phyloP scores from a whole-genome alignment of 2,797 vertebrate species.

The Acipenser oxyrinchus region DNA sequence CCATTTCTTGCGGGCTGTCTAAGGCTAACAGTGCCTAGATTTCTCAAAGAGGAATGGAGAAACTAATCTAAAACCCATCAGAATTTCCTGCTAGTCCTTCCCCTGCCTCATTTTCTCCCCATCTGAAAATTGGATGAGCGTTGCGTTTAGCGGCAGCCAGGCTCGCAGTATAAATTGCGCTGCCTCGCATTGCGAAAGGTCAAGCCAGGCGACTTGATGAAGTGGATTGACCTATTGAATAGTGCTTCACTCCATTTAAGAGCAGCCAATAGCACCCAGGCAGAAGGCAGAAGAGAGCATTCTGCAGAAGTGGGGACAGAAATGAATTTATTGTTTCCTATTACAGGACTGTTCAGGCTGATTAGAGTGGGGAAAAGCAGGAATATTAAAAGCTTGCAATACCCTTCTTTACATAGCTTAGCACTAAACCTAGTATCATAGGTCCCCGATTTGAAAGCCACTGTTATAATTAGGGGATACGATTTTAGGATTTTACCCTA shows the following conservation, averaged over 20 bases:
- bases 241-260: conserved; percentile 66
- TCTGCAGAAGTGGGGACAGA: conserved; percentile 19
- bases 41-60: conserved; percentile 59
- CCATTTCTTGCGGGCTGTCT: not conserved
- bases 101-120: conserved; percentile 33
- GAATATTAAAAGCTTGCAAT: not conserved
- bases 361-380: not conserved
- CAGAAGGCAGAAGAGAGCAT: conserved; percentile 3
- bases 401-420: too few species aligned
- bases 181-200: conserved; percentile 63
- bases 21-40: not conserved
- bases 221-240: conserved; percentile 67
- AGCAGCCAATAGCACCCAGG: conserved; percentile 42
- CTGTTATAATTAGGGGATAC: too few species aligned
- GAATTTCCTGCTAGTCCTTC: conserved; percentile 53
- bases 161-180: conserved; percentile 65
- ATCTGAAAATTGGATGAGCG: conserved; percentile 65
- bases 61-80: conserved; percentile 77
- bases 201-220: conserved; percentile 63
- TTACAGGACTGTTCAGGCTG: conserved; percentile 22
- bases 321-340: conserved; percentile 11
- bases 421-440: too few species aligned
- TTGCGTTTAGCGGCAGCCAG: conserved; percentile 57
- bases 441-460: too few species aligned
- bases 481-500: too few species aligned